Conservation (phyloP, 2,113 vertebrate species). For the Penelope pileata region DNA sequence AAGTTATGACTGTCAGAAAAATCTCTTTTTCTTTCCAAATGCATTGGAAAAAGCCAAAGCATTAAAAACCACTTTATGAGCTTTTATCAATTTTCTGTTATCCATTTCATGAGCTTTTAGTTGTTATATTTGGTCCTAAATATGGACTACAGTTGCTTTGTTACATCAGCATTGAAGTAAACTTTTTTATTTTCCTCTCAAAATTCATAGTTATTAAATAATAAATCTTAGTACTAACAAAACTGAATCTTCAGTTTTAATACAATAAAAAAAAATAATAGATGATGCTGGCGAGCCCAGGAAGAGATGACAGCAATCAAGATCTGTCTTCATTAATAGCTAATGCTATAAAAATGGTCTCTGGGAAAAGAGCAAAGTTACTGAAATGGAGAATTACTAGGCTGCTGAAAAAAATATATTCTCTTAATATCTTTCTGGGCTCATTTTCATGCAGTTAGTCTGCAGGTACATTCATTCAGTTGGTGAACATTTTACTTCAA, state of each 20-base stretch:
- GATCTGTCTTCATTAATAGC: background rate
- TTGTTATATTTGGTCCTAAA: background rate
- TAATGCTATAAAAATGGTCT: background rate
- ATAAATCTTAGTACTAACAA: background rate
- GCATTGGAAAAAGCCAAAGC: background rate
- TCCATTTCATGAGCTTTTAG: background rate
- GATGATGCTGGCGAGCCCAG: background rate
- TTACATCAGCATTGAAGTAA: background rate
- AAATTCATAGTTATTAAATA: background rate
- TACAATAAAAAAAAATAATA: background rate
- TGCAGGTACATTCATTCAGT: constrained; percentile 20
- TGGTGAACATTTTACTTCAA: background rate
- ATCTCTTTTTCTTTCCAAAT: background rate
- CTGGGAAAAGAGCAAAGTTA: constrained; percentile 1
- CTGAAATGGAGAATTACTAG: background rate
- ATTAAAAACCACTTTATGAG: background rate
- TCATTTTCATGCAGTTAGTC: constrained; percentile 59
- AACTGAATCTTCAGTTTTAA: background rate
- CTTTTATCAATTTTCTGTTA: constrained; percentile 11
- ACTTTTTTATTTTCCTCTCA: background rate
- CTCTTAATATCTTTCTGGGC: constrained; percentile 5
- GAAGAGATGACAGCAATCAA: background rate
- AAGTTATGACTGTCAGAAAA: background rate
- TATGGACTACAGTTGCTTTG: background rate
- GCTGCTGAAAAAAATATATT: background rate